phyloP scores from a whole-genome alignment of 2,797 vertebrate species.

The Okamejei kenojei region DNA sequence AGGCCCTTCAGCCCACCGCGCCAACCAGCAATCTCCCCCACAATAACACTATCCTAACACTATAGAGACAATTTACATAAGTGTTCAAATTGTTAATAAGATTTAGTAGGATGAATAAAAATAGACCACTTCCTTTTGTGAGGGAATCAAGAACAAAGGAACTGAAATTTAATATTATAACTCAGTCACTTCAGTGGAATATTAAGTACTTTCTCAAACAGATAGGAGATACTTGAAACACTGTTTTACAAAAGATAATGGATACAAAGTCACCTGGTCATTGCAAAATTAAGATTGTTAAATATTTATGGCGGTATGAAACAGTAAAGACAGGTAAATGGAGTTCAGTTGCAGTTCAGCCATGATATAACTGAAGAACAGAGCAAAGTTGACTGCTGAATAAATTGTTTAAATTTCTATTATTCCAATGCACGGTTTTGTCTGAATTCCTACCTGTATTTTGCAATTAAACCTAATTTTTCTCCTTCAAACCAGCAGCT shows the following conservation, averaged over 20 bases:
- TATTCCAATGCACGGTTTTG: not conserved
- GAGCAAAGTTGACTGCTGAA: not conserved
- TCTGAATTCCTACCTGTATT: not conserved
- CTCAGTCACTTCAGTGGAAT: too few relatives aligned
- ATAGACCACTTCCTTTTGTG: not conserved
- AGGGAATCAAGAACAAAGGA: not conserved
- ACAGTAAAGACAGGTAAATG: not conserved
- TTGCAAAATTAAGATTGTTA: not conserved
- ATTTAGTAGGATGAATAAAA: not conserved
- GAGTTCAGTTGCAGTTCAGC: not conserved
- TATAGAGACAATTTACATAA: too few relatives aligned
- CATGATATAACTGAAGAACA: not conserved
- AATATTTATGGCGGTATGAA: not conserved
- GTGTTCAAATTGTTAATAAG: not conserved
- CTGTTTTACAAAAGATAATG: not conserved
- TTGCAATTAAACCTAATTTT: not conserved
- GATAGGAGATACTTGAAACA: not conserved
- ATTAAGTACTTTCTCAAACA: not conserved
- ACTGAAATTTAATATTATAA: not conserved
- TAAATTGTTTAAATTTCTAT: not conserved
- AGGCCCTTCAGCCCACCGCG: too few relatives aligned
- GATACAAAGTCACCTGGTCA: not conserved
- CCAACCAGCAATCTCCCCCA: too few relatives aligned
- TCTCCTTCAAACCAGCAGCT: not conserved
- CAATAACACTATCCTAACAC: too few relatives aligned